Conservation (phyloP, 2,888 invertebrate species). For the Helobdella robusta region DNA sequence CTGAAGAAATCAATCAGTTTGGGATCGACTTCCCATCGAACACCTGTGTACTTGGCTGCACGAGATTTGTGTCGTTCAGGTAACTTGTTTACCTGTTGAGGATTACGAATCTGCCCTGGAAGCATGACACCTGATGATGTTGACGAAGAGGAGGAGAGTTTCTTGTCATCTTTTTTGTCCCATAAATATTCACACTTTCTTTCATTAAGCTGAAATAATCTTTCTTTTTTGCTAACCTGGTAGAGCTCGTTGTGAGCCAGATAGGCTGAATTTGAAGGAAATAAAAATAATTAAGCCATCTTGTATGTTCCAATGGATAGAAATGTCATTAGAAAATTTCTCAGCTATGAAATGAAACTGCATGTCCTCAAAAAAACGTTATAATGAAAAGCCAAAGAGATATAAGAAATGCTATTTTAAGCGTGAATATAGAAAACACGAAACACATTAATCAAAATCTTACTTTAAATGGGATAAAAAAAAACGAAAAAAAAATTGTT, state of each 20-base stretch:
- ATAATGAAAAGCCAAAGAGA: background rate
- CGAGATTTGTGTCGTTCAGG: conserved; percentile 7
- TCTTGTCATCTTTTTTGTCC: conserved; percentile 7
- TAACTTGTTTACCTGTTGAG: conserved; percentile 6
- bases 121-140: background rate
- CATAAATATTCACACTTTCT: conserved; percentile 32
- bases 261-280: conserved; percentile 25
- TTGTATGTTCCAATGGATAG: background rate
- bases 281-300: background rate
- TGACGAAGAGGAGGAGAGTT: background rate
- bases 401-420: background rate
- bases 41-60: conserved; percentile 16
- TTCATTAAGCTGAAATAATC: conserved; percentile 32
- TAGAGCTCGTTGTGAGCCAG: conserved; percentile 29
- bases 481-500: background rate
- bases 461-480: background rate
- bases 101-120: conserved; percentile 18
- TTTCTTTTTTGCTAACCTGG: conserved; percentile 34
- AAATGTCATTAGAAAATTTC: background rate
- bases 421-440: background rate
- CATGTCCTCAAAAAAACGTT: background rate
- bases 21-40: conserved; percentile 23
- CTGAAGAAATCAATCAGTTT: conserved; percentile 17
- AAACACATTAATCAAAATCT: conserved; percentile 1
- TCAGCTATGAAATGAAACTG: too few relatives aligned